Base-by-base conservation (phyloP, 2,797 vertebrate genomes). In the Premnoplex brunnescens region DNA sequence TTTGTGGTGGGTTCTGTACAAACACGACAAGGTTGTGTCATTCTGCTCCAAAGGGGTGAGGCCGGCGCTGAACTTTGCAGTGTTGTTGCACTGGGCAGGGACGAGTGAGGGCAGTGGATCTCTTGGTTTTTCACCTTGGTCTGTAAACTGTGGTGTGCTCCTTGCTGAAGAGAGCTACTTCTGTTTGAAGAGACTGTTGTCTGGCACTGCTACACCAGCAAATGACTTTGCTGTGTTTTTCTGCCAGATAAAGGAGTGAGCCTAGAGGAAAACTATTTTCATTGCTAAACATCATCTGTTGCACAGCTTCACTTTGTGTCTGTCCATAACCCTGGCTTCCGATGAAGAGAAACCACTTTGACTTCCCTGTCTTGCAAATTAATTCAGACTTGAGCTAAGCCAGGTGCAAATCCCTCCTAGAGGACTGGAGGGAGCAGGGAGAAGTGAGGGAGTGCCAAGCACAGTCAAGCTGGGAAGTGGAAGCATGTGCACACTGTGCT, bases 391-490 rank as follows among this genome's bases (percentile, higher is more conserved):
- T 87, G 83, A 87, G 83, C 71, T 79, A 87, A 88, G 19, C 88
- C 92, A 93, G 91, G 93, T 92, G 88, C 86, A 95, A 88, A 95
- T 90, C 90, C 67, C 66, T 84, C 34, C 43, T 85, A 77, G 90
- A 56, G 67, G 91, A 77, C 0, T 4, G 54, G 37, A 93, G 51
- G 28, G 64, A 93, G 48, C 44, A 72, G 69, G 28, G 28, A 76
- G 68, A 88, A 72, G 71, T 15, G 77, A 78, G 66, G 41, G 85
- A 49, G 41, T 34, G 54, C 85, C 66, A 69, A 43, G 62, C 7
- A 2, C 49, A 30, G 52, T 62, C 81, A 68, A 58, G 73, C 68
- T 10, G 11, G 64, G 94, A 78, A 89, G 17, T 92, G 82, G 87
- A 77, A 77, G 54, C 10, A 3, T 18, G 27, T 39, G 24, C 49